These are phyloP conservation scores for Muscina levida DNA, from an alignment of 2,888 invertebrate genomes.

Conservation along the genomic window DNA sequence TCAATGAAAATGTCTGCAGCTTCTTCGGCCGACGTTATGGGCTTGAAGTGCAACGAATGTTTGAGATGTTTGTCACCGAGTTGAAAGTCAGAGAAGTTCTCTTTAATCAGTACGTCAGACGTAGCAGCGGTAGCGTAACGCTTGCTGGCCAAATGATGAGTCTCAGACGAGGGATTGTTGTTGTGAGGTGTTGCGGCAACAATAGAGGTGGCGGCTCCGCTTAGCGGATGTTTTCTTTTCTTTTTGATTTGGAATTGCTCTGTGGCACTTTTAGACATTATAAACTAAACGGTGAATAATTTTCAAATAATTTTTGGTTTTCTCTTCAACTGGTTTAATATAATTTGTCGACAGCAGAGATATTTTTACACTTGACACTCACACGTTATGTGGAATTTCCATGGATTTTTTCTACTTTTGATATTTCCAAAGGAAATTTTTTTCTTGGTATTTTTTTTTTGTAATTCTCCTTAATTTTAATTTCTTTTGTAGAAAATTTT, in stretches of 20 bases:
- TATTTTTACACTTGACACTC: slow-evolving; percentile 16
- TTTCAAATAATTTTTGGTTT: slow-evolving; percentile 41
- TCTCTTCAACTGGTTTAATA: too few relatives aligned
- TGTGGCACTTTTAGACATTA: slow-evolving; percentile 71
- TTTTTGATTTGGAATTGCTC: slow-evolving; percentile 71
- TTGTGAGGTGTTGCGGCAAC: slow-evolving; percentile 31
- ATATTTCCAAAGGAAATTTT: too few relatives aligned
- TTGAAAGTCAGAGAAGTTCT: slow-evolving; percentile 55
- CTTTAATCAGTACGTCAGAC: slow-evolving; percentile 51
- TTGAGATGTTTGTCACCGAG: slow-evolving; percentile 55
- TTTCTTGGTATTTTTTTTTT: slow-evolving; percentile 31
- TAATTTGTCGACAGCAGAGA: too few relatives aligned
- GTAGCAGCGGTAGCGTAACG: slow-evolving; percentile 49
- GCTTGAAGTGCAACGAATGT: slow-evolving; percentile 56
- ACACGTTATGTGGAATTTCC: slow-evolving; percentile 37
- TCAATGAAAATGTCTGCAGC: slow-evolving; percentile 41
- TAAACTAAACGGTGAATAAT: slow-evolving; percentile 47
- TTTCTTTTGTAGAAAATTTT: slow-evolving; percentile 24
- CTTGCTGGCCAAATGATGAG: slow-evolving; percentile 27
- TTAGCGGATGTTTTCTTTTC: slow-evolving; percentile 69
- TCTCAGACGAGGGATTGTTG: slow-evolving; percentile 7
- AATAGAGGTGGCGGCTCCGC: not conserved
- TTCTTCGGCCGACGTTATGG: slow-evolving; percentile 26
- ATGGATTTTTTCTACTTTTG: slow-evolving; percentile 5
- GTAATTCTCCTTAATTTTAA: slow-evolving; percentile 35